Conservation (phyloP, 2,797 vertebrate genomes). For the Dendrocincla tyrannina region DNA sequence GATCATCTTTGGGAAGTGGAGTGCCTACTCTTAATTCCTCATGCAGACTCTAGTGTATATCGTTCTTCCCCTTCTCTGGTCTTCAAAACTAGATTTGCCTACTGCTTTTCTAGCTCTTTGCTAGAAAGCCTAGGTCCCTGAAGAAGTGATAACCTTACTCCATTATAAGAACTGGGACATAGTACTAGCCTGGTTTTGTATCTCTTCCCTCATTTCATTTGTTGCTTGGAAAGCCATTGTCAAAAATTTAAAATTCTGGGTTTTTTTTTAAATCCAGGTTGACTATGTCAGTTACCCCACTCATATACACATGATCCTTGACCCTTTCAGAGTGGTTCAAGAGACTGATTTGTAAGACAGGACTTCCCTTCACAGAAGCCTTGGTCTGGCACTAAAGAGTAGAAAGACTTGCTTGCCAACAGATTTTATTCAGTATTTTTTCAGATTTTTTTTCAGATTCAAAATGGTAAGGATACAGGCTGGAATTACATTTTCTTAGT, state of each 20-base stretch:
- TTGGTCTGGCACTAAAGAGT: neutral
- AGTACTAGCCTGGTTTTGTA: neutral
- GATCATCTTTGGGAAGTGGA: neutral
- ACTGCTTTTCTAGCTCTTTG: neutral
- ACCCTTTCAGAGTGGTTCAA: neutral
- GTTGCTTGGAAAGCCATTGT: neutral
- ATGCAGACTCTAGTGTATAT: neutral
- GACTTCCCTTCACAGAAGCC: neutral
- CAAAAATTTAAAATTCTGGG: neutral
- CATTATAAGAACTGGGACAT: neutral
- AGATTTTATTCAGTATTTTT: neutral
- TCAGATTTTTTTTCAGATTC: neutral
- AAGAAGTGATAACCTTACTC: neutral
- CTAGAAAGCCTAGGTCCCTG: neutral
- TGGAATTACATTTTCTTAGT: neutral
- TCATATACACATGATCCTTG: neutral
- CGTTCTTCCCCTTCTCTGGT: neutral
- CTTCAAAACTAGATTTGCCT: neutral
- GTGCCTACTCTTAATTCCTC: neutral
- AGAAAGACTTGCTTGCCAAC: neutral
- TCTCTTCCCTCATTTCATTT: neutral
- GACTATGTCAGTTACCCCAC: neutral
- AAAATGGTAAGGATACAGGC: neutral
- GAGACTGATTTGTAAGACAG: neutral
- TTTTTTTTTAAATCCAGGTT: neutral